Evolutionary conservation across 2,797 vertebrate species (phyloP), one percentile per base, ranked within the genome.

Genomic region (Enoplosus armatus): DNA sequence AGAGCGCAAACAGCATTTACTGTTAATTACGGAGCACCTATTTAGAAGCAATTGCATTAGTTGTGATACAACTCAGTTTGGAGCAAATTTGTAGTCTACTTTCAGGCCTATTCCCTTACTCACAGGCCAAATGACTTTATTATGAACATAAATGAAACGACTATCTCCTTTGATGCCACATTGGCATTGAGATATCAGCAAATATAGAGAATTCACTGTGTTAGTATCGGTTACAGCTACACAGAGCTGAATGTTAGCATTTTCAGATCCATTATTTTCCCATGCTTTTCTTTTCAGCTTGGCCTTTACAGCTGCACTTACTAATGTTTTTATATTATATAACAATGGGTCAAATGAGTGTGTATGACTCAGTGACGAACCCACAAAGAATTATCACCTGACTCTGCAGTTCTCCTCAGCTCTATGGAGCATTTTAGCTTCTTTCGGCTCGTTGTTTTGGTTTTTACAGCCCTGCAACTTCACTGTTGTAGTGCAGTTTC

Each of bases 1-100:
- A 69, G 63, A 62, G 43, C 60, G 68, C 66, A 75, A 84, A 85
- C 65, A 79, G 29, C 72, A 66, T 85, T 80, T 72, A 56, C 73
- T 84, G 76, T 84, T 88, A 80, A 85, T 91, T 79, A 84, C 26
- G 8, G 43, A 74, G 63, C 69, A 72, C 41, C 63, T 73, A 58
- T 75, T 86, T 56, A 79, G 75, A 77, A 70, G 43, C 50, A 60
- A 35, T 63, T 75, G 16, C 51, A 58, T 74, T 78, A 71, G 75
- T 79, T 27, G 62, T 60, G 63, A 73, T 53, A 65, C 72, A 43
- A 9, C 61, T 83, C 76, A 56, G 51, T 77, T 55, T 48, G 58
- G 56, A 61, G 62, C 51, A 74, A 9, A 85, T 84, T 82, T 73
- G 9, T 80, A n/a, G 76, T 72, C 63, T 26, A 72, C 50, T 65